Evolutionary conservation across 2,113 vertebrate genomes (phyloP).

Genomic region (Oryzias curvinotus): DNA sequence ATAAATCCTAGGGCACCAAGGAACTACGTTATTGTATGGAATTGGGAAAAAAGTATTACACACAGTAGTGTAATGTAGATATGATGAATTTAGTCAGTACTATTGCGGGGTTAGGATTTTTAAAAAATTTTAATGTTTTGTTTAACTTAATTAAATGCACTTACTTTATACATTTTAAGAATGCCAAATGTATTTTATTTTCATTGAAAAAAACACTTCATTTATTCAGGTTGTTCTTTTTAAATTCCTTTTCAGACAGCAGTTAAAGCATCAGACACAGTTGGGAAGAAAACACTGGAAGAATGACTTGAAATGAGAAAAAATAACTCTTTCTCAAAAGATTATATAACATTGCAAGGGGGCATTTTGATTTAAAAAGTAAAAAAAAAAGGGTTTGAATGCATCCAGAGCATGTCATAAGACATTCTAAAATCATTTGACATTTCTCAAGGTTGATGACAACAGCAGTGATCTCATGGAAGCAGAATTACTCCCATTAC

Average conservation of each 20-base stretch:
- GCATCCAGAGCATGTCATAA: too few species aligned
- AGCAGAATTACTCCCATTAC: background rate
- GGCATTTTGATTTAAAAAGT: background rate
- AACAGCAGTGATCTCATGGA: slow-evolving; percentile 37
- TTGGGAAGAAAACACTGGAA: background rate
- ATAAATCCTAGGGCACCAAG: background rate
- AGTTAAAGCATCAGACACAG: too few species aligned
- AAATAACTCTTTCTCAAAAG: background rate
- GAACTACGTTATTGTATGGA: background rate
- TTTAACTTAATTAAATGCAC: background rate
- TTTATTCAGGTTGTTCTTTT: background rate
- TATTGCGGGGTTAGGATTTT: background rate
- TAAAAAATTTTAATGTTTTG: background rate
- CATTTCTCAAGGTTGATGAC: background rate
- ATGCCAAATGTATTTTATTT: background rate
- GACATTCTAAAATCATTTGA: too few species aligned
- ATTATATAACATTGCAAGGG: background rate
- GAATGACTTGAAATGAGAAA: background rate
- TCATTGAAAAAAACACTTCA: background rate
- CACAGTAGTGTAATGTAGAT: too few species aligned
- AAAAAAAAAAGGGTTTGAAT: too few species aligned
- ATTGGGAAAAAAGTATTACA: too few species aligned
- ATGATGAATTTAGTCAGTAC: background rate
- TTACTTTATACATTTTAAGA: background rate
- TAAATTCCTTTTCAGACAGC: background rate